These are phyloP conservation scores for Nymphalis c-album DNA, from an alignment of 2,888 invertebrate genomes.

Conservation along the genomic window DNA sequence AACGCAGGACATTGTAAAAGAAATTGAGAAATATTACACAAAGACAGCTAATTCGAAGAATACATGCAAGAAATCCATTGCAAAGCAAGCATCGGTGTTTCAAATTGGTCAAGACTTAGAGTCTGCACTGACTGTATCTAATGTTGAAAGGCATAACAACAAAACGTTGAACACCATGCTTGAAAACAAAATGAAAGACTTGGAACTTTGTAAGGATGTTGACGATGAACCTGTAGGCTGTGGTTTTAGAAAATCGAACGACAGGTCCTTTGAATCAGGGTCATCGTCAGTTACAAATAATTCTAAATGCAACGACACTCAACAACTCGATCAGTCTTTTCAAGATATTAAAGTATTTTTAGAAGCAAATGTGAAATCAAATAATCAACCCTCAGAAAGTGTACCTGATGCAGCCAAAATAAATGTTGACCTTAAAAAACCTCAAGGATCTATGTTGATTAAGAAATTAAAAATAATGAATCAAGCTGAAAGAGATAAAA, in stretches of 20 bases:
- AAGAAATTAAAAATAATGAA: background rate
- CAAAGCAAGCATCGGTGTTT: slow-evolving; percentile 49
- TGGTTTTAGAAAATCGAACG: slow-evolving; percentile 33
- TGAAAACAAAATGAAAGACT: slow-evolving; percentile 51
- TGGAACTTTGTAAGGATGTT: slow-evolving; percentile 56
- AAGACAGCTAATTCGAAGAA: slow-evolving; percentile 36
- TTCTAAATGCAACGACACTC: slow-evolving; percentile 8
- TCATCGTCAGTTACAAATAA: background rate
- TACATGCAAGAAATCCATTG: slow-evolving; percentile 44
- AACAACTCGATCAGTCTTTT: slow-evolving; percentile 31
- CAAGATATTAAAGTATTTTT: slow-evolving; percentile 41
- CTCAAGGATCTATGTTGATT: background rate
- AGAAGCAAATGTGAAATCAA: slow-evolving; percentile 36
- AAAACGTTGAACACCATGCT: slow-evolving; percentile 37
- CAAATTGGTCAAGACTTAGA: slow-evolving; percentile 46
- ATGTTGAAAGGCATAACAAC: slow-evolving; percentile 44
- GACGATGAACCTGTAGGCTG: slow-evolving; percentile 56
- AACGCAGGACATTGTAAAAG: slow-evolving; percentile 46
- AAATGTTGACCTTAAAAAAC: background rate
- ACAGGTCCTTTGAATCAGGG: background rate
- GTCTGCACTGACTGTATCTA: slow-evolving; percentile 42
- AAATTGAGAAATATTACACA: slow-evolving; percentile 47
- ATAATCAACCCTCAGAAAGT: background rate
- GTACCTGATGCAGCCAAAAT: background rate
- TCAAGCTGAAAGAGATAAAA: background rate